Percentiles rank a stretch among this genome's conserved stretches.
These are phyloP conservation scores for Heloderma charlesbogerti DNA, from an alignment of 2,113 vertebrate species.

Conservation along the genomic window DNA sequence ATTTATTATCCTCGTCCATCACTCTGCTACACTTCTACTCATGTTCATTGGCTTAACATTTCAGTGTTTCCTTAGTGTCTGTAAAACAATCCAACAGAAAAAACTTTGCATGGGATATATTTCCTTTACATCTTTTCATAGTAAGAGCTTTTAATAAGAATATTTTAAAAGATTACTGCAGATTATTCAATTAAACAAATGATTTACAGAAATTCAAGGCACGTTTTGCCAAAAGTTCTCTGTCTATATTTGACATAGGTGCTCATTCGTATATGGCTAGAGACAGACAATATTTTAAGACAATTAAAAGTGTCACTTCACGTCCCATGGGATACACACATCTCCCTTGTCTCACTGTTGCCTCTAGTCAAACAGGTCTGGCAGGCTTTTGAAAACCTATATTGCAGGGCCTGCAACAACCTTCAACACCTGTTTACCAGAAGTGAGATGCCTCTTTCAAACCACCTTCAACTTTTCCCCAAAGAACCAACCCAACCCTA, in stretches of 20 bases:
- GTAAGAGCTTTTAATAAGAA: background rate
- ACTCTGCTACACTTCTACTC: slow-evolving; percentile 3
- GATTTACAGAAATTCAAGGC: background rate
- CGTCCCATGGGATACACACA: background rate
- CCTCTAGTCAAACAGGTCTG: background rate
- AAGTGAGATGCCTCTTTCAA: background rate
- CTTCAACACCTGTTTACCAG: background rate
- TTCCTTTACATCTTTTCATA: background rate
- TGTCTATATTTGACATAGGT: background rate
- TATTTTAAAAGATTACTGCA: background rate
- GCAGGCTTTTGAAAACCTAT: background rate
- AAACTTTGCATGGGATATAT: background rate
- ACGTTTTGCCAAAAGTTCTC: background rate
- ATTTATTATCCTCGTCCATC: background rate
- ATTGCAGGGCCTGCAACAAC: background rate
- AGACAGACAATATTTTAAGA: background rate
- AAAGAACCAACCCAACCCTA: background rate
- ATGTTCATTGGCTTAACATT: background rate
- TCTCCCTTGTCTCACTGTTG: background rate
- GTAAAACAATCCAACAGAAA: background rate
- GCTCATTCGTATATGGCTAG: background rate
- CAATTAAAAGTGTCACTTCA: background rate
- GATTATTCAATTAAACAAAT: background rate
- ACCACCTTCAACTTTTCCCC: background rate
- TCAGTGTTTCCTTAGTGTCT: background rate